Base-by-base conservation (phyloP, 2,113 vertebrate genomes). In the Pelmatolapia mariae region DNA sequence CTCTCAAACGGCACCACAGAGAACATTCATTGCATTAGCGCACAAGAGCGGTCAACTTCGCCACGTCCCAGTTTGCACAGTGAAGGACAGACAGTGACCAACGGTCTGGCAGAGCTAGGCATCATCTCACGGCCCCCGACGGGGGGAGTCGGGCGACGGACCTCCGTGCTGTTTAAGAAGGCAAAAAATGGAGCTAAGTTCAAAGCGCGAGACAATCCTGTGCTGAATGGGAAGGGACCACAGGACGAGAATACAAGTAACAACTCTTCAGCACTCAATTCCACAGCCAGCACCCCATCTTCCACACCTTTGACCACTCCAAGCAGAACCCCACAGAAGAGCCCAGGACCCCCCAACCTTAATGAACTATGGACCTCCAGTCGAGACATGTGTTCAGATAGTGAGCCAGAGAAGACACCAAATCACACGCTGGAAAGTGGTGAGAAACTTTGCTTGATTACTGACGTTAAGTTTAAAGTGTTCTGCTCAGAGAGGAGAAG, bases 141-240 rank as follows among this genome's bases (percentile, higher is more conserved):
- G 7, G 94, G 94, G 4, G 97, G 97, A 0, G 98, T 98, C 57
- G 98, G 98, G 36, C 96, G 98, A 63, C 95, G 98, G 59, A 98
- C 98, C 1, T 98, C 98, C 5, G 96, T 99, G 47, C 97, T 99
- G 24, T 99, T 99, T 91, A 98, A 96, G 94, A 99, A 99, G 93
- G 98, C 98, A 26, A 99, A 98, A 94, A 99, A 99, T 1, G 98
- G 98, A 61, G 95, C 97, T 16, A 98, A 99, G 93, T 93, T 96
- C 82, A 96, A 96, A 80, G 96, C 97, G 66, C 94, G 96, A 89
- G 98, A 98, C 52, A 94, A 93, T 89, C 82, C 95, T 15, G 78
- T 97, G 91, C 95, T 97, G 90, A 98, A 98, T 0, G 97, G 97
- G 33, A 97, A 96, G 85, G 96, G 95, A 81, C 96, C 59, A 43